These are phyloP conservation scores for Dascyllus trimaculatus DNA, from an alignment of 2,113 vertebrate genomes.

Conservation along the genomic window DNA sequence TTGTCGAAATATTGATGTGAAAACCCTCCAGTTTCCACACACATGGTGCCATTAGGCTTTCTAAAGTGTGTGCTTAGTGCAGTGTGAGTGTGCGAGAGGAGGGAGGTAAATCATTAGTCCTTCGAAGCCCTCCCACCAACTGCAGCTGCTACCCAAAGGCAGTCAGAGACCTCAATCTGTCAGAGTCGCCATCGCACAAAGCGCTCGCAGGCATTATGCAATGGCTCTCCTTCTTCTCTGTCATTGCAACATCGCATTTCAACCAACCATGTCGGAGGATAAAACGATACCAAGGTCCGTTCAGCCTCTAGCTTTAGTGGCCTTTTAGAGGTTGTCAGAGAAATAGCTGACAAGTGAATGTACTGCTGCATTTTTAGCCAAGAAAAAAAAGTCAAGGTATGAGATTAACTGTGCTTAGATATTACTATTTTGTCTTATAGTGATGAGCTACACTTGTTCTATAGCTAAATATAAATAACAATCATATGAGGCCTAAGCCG, in stretches of 20 bases:
- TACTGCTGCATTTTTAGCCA: not conserved
- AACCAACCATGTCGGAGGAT: slow-evolving; percentile 7
- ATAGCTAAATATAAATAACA: slow-evolving; percentile 24
- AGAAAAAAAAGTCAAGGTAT: not conserved
- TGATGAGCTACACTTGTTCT: not conserved
- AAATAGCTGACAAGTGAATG: slow-evolving; percentile 1
- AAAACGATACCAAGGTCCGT: not conserved
- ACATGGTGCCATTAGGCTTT: slow-evolving; percentile 36
- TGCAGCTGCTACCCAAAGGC: slow-evolving; percentile 77
- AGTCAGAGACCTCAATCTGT: slow-evolving; percentile 84
- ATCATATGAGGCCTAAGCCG: slow-evolving; percentile 1
- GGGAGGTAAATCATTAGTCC: slow-evolving; percentile 68
- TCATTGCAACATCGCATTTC: slow-evolving; percentile 42
- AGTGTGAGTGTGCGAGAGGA: slow-evolving; percentile 23
- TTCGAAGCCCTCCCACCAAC: slow-evolving; percentile 71
- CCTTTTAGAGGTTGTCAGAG: slow-evolving; percentile 10
- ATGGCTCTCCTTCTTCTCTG: slow-evolving; percentile 37
- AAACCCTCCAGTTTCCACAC: slow-evolving; percentile 32
- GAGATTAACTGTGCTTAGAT: slow-evolving; percentile 23
- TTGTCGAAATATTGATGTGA: slow-evolving; percentile 44
- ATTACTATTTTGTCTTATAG: not conserved
- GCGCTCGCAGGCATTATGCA: slow-evolving; percentile 53
- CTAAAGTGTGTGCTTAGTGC: slow-evolving; percentile 11
- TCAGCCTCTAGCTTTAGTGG: slow-evolving; percentile 5
- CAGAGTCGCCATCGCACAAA: slow-evolving; percentile 49